Evolutionary conservation across 2,888 invertebrate genomes (phyloP).

Genomic region (Gryllus longicercus): DNA sequence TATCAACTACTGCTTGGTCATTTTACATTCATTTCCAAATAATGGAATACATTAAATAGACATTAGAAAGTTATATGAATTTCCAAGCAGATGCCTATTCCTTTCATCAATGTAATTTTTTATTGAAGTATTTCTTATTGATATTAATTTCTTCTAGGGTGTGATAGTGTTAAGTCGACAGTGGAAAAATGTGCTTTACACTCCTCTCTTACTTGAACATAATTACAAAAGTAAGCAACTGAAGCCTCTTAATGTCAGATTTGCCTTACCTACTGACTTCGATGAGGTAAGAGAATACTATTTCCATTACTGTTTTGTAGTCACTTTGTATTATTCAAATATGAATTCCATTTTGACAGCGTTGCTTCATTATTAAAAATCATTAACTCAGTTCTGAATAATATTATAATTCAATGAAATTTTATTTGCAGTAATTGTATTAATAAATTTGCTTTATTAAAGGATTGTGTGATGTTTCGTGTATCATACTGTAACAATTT

Average conservation of each 20-base stretch:
- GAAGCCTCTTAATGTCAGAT: slow-evolving; percentile 82
- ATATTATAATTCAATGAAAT: too few relatives aligned
- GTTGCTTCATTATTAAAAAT: not conserved
- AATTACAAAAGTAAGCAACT: slow-evolving; percentile 77
- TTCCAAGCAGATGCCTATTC: not conserved
- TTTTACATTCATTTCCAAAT: not conserved
- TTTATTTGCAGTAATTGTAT: too few relatives aligned
- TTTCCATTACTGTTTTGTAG: not conserved
- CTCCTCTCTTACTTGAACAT: slow-evolving; percentile 83
- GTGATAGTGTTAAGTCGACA: slow-evolving; percentile 94
- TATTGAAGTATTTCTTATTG: not conserved
- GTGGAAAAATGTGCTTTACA: slow-evolving; percentile 95
- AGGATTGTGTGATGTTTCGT: too few relatives aligned
- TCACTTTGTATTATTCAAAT: not conserved
- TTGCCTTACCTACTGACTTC: slow-evolving; percentile 72
- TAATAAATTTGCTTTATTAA: too few relatives aligned
- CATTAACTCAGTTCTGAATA: slow-evolving; percentile 4
- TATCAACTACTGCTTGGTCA: not conserved
- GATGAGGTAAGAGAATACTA: slow-evolving; percentile 61
- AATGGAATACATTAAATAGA: not conserved
- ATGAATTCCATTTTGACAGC: not conserved
- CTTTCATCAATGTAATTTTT: not conserved
- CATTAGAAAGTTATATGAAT: not conserved
- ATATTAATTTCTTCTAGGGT: slow-evolving; percentile 57
- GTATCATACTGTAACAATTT: too few relatives aligned